phyloP scores from a whole-genome alignment of 1,140 invertebrate species.

The Onthophagus taurus region DNA sequence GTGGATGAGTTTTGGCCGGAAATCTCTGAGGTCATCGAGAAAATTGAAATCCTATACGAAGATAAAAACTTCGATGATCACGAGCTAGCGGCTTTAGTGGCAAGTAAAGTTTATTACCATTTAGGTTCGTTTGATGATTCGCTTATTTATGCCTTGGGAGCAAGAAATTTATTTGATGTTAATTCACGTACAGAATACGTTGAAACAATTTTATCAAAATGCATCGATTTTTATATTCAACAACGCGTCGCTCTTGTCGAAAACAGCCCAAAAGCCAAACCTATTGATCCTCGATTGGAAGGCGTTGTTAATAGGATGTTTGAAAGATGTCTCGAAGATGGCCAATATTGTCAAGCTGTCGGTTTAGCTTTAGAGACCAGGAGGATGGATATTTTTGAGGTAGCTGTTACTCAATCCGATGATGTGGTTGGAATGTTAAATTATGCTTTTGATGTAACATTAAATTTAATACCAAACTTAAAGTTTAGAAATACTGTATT shows the following conservation, averaged over 20 bases:
- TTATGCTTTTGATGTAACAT: slow-evolving; percentile 82
- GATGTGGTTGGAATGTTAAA: slow-evolving; percentile 84
- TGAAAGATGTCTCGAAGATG: slow-evolving; percentile 86
- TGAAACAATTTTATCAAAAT: slow-evolving; percentile 93
- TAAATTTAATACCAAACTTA: slow-evolving; percentile 90
- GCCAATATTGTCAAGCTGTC: slow-evolving; percentile 86
- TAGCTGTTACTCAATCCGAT: slow-evolving; percentile 83
- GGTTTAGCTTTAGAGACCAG: slow-evolving; percentile 92
- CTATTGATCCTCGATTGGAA: slow-evolving; percentile 82
- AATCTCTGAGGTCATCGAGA: slow-evolving; percentile 94
- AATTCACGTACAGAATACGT: slow-evolving; percentile 91
- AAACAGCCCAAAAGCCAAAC: slow-evolving; percentile 49
- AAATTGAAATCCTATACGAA: slow-evolving; percentile 96
- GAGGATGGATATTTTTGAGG: slow-evolving; percentile 92
- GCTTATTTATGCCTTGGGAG: slow-evolving; percentile 85
- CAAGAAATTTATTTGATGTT: slow-evolving; percentile 89
- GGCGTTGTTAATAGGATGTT: slow-evolving; percentile 96
- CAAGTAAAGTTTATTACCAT: slow-evolving; percentile 98
- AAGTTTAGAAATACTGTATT: slow-evolving; percentile 86
- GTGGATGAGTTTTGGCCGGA: slow-evolving; percentile 98
- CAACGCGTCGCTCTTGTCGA: slow-evolving; percentile 64
- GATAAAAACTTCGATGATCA: slow-evolving; percentile 80
- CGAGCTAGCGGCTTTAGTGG: slow-evolving; percentile 89
- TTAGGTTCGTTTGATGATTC: slow-evolving; percentile 94
- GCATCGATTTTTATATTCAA: slow-evolving; percentile 91